phyloP scores from a whole-genome alignment of 2,888 invertebrate species.

The Anorthoa munda region DNA sequence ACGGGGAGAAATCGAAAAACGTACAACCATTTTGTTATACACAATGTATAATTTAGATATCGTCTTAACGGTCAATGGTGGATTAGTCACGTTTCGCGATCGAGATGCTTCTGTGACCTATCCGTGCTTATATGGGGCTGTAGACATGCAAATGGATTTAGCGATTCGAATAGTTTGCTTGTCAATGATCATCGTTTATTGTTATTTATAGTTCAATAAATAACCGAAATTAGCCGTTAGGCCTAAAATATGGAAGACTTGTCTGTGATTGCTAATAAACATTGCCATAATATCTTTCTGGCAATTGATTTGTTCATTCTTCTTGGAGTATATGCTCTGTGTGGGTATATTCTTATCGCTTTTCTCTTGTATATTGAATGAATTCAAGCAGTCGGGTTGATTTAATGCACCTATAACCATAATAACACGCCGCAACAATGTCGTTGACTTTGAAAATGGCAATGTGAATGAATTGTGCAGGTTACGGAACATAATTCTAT shows the following conservation, averaged over 20 bases:
- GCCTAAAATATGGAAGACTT: slow-evolving; percentile 32
- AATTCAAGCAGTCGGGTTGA: slow-evolving; percentile 51
- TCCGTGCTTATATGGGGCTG: slow-evolving; percentile 51
- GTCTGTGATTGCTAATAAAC: slow-evolving; percentile 43
- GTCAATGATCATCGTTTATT: slow-evolving; percentile 43
- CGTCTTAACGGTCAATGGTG: slow-evolving; percentile 76
- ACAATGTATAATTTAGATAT: slow-evolving; percentile 83
- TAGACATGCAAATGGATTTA: slow-evolving; percentile 48
- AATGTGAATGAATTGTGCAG: slow-evolving; percentile 57
- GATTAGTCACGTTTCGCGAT: slow-evolving; percentile 80
- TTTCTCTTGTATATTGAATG: slow-evolving; percentile 54
- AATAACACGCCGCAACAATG: slow-evolving; percentile 60
- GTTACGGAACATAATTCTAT: slow-evolving; percentile 43
- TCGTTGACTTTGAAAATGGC: slow-evolving; percentile 64
- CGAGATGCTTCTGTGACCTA: slow-evolving; percentile 73
- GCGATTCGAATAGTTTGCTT: slow-evolving; percentile 20
- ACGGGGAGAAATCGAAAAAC: slow-evolving; percentile 69
- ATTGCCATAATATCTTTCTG: slow-evolving; percentile 55
- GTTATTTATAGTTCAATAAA: slow-evolving; percentile 61
- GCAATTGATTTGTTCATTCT: slow-evolving; percentile 43
- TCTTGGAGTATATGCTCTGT: slow-evolving; percentile 10
- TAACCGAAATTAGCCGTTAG: slow-evolving; percentile 41
- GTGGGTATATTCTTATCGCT: slow-evolving; percentile 53
- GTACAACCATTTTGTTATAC: slow-evolving; percentile 72
- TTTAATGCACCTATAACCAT: slow-evolving; percentile 55